Conservation (phyloP, 2,113 vertebrate genomes). For the Rostratula benghalensis region DNA sequence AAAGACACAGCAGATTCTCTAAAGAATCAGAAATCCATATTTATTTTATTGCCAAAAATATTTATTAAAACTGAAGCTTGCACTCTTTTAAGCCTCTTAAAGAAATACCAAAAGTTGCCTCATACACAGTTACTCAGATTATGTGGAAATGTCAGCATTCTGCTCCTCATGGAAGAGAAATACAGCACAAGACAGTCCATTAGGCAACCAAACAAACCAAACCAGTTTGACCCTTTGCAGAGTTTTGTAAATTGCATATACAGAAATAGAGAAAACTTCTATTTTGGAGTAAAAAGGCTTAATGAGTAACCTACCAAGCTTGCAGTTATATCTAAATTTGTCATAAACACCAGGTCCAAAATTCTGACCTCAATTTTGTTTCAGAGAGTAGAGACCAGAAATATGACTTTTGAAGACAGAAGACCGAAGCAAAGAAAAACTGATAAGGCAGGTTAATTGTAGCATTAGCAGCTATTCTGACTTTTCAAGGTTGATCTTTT, state of each 20-base stretch:
- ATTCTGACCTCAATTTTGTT: neutral
- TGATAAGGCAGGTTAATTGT: neutral
- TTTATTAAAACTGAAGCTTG: neutral
- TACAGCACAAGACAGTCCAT: neutral
- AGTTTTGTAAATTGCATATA: neutral
- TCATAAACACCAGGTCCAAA: neutral
- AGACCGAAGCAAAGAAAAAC: neutral
- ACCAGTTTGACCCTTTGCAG: neutral
- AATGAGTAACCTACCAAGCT: neutral
- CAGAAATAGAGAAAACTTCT: neutral
- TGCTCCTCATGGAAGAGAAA: neutral
- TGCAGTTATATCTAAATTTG: neutral
- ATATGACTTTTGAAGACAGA: neutral
- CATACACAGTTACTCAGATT: neutral
- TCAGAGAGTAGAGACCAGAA: neutral
- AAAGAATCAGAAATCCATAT: neutral
- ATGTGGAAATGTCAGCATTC: neutral
- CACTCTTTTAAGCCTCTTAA: neutral
- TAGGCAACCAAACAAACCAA: neutral
- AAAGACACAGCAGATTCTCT: neutral
- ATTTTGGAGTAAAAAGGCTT: neutral
- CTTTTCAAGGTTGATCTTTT: neutral
- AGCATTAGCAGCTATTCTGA: neutral
- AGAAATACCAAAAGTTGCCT: neutral
- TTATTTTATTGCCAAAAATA: neutral